Evolutionary conservation across 2,797 vertebrate species (phyloP), one percentile per base, ranked within the genome.

Genomic region (Halcyon leucocephala): DNA sequence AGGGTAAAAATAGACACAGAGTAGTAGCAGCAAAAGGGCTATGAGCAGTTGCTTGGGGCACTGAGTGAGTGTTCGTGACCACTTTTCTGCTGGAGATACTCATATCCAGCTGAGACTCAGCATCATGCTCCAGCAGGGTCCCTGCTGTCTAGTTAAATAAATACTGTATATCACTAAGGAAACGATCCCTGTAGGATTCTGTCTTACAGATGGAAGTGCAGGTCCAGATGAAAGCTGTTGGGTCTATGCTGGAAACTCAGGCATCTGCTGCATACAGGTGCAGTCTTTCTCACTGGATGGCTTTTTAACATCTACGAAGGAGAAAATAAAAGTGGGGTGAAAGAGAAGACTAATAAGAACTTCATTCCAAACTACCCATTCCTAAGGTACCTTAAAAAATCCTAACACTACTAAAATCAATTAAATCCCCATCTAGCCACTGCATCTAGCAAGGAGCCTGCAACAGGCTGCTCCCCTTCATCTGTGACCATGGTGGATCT

Each of bases 221-320:
- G 12, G 6, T 58, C 67, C 2, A 2, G 35, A 24, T 41, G 41
- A 65, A 89, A 91, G 12, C 33, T 72, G 7, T 13, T 66, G 11
- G 3, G 2, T 60, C 4, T 46, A 17, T 60, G 10, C 22, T 71
- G 78, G 14, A 78, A 77, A 58, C 70, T 70, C 69, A 62, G 26
- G 29, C 13, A 71, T 10, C 39, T 85, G 22, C 39, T n/a, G 12
- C 12, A n/a, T 9, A 41, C 2, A 62, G 35, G 39, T 57, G 8
- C 7, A 69, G 48, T 18, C 5, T 37, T 93, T 61, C 55, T 73
- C 52, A 65, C 29, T 49, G 92, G 74, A 67, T 70, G 79, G 31
- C 25, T 92, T 96, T 96, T 97, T 72, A 95, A 76, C 57, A 42
- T 77, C n/a, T 77, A 11, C 67, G 82, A 82, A 82, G 58, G 46